phyloP scores from a whole-genome alignment of 2,113 vertebrate genomes.

The Gobius niger region DNA sequence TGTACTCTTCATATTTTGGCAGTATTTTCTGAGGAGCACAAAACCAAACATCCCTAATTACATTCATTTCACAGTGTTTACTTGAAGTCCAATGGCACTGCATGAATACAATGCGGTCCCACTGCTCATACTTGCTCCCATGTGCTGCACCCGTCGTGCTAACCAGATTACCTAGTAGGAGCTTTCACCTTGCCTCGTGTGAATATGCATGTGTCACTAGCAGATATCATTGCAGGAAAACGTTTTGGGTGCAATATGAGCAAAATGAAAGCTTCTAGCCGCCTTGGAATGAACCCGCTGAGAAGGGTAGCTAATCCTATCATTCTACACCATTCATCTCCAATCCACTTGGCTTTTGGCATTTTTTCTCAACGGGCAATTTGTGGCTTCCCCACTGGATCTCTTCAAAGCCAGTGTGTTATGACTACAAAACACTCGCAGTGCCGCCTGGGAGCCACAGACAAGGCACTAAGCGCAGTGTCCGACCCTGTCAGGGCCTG shows the following conservation, averaged over 20 bases:
- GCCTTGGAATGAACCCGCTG: conserved; percentile 68
- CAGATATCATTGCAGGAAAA: conserved; percentile 47
- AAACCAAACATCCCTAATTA: background rate
- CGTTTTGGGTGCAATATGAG: conserved; percentile 40
- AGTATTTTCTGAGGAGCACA: background rate
- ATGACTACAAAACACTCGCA: conserved; percentile 69
- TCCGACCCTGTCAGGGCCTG: conserved; percentile 56
- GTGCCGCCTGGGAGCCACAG: conserved; percentile 54
- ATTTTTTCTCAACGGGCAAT: conserved; percentile 73
- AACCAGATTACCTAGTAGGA: conserved; percentile 47
- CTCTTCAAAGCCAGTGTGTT: conserved; percentile 65
- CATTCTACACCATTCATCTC: conserved; percentile 76
- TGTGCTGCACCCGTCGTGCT: conserved; percentile 35
- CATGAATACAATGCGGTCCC: conserved; percentile 17
- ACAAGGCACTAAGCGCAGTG: conserved; percentile 67
- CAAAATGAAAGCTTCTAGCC: conserved; percentile 57
- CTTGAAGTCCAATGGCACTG: conserved; percentile 21
- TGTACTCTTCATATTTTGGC: background rate
- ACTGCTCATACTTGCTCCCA: conserved; percentile 41
- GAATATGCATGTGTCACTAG: conserved; percentile 36
- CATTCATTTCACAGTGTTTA: background rate
- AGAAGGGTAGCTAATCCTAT: conserved; percentile 72
- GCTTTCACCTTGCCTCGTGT: conserved; percentile 46
- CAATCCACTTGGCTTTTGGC: conserved; percentile 71
- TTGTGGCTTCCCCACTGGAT: conserved; percentile 71